These are phyloP conservation scores for Sipunculus nudus DNA, from an alignment of 2,888 invertebrate species.

Conservation along the genomic window DNA sequence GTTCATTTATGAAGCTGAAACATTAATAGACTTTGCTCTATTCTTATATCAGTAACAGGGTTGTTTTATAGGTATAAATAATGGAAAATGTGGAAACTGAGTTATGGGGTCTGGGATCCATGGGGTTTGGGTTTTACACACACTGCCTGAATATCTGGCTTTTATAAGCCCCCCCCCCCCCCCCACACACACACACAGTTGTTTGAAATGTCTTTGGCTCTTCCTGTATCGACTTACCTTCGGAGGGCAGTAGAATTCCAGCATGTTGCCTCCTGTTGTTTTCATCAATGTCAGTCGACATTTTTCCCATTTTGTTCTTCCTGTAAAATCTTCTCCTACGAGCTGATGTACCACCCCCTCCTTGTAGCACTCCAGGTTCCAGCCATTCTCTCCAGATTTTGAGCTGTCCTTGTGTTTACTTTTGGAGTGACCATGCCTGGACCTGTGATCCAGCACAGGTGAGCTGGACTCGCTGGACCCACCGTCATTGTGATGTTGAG, in stretches of 20 bases:
- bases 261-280: conserved; percentile 91
- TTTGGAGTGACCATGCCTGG: background rate
- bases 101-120: no score
- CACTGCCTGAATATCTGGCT: no score
- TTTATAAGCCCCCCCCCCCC: no score
- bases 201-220: no score
- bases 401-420: conserved; percentile 41
- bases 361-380: conserved; percentile 74
- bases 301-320: conserved; percentile 92
- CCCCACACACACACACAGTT: no score
- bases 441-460: background rate
- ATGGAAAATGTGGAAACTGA: no score
- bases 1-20: no score
- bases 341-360: conserved; percentile 93
- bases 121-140: no score
- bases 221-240: conserved; percentile 76
- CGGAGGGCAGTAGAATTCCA: conserved; percentile 95
- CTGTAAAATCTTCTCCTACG: conserved; percentile 82
- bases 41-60: no score
- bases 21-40: no score
- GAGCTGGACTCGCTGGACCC: background rate
- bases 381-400: no score
- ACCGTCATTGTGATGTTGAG: background rate
- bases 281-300: conserved; percentile 90
- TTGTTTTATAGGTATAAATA: no score